These are phyloP conservation scores for Barbus barbus DNA, from an alignment of 2,113 vertebrate genomes.

Conservation along the genomic window DNA sequence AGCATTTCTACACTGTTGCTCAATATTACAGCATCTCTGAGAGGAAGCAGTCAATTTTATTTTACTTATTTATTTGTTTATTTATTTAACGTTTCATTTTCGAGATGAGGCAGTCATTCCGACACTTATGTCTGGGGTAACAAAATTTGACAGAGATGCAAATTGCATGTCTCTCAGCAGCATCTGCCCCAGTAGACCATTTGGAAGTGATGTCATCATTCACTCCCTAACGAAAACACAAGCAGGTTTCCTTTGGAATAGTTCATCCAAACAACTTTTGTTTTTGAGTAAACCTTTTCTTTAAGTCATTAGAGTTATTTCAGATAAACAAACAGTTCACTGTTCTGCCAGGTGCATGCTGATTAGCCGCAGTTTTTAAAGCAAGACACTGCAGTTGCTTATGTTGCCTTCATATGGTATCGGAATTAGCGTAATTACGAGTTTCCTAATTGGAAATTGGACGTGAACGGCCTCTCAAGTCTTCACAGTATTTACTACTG, in stretches of 20 bases:
- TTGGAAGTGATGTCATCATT: slow-evolving; percentile 52
- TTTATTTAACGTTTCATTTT: background rate
- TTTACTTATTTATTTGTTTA: background rate
- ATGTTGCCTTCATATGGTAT: too few relatives aligned
- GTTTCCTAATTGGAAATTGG: too few relatives aligned
- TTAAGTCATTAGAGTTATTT: background rate
- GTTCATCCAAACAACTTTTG: background rate
- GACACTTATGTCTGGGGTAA: slow-evolving; percentile 35
- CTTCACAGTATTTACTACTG: too few relatives aligned
- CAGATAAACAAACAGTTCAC: background rate
- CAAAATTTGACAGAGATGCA: slow-evolving; percentile 48
- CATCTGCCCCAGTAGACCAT: slow-evolving; percentile 45
- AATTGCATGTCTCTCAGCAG: slow-evolving; percentile 52
- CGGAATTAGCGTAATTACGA: too few relatives aligned
- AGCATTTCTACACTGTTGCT: background rate
- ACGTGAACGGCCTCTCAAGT: too few relatives aligned
- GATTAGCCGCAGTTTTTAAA: background rate
- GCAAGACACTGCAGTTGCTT: background rate
- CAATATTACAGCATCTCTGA: slow-evolving; percentile 7
- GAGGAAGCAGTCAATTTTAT: background rate
- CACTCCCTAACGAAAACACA: slow-evolving; percentile 46
- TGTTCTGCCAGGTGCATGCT: background rate
- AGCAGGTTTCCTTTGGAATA: background rate
- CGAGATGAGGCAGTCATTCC: background rate
- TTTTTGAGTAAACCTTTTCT: background rate